Conservation (phyloP, 2,888 invertebrate genomes). For the Arrhopalites spinosus region DNA sequence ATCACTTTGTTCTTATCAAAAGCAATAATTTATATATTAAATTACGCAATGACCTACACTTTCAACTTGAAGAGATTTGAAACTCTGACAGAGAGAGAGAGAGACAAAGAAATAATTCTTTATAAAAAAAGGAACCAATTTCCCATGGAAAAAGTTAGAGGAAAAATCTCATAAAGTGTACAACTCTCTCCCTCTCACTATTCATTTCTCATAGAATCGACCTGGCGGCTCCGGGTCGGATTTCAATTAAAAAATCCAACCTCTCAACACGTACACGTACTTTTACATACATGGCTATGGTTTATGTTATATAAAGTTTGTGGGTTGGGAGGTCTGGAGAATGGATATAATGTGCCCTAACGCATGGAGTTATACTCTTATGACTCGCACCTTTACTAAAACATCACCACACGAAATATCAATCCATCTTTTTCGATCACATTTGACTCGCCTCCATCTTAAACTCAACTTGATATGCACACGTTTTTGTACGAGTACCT, state of each 20-base stretch:
- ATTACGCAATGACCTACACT: background rate
- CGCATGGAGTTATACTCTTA: too few relatives aligned
- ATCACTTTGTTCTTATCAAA: conserved; percentile 14
- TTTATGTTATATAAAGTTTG: too few relatives aligned
- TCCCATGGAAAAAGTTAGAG: conserved; percentile 3
- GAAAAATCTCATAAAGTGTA: background rate
- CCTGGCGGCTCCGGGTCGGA: conserved; percentile 30
- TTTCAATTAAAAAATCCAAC: conserved; percentile 43
- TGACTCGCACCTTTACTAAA: conserved; percentile 21
- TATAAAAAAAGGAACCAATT: background rate
- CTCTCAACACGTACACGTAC: conserved; percentile 36
- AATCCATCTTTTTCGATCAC: conserved; percentile 45
- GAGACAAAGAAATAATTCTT: background rate
- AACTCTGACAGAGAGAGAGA: conserved; percentile 8
- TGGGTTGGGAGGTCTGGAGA: too few relatives aligned
- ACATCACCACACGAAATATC: conserved; percentile 52
- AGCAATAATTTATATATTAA: background rate
- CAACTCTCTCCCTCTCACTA: background rate
- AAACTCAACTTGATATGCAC: too few relatives aligned
- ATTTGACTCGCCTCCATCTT: background rate
- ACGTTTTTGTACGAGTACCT: too few relatives aligned
- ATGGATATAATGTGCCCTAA: too few relatives aligned
- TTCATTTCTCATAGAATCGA: conserved; percentile 8
- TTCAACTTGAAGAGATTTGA: background rate
- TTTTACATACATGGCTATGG: too few relatives aligned